phyloP scores from a whole-genome alignment of 1,140 invertebrate genomes.

The Ceratitis capitata region DNA sequence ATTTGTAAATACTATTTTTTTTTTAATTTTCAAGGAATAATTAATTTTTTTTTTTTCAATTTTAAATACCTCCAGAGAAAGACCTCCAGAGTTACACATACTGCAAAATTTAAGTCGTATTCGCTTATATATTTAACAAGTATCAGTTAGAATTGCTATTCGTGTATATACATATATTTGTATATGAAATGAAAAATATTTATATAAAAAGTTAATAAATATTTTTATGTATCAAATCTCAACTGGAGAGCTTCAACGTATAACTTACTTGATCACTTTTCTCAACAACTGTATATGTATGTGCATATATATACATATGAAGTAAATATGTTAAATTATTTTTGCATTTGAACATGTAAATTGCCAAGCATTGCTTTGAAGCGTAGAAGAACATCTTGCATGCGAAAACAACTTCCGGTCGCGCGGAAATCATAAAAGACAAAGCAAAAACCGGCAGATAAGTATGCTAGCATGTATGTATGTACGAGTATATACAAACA shows the following conservation, averaged over 20 bases:
- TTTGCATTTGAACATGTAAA: neutral
- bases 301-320: neutral
- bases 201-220: too few relatives aligned
- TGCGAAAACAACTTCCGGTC: neutral
- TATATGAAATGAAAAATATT: too few relatives aligned
- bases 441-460: neutral
- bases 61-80: too few relatives aligned
- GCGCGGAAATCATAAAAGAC: conserved; percentile 16
- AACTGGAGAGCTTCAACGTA: neutral
- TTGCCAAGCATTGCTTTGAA: neutral
- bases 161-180: too few relatives aligned
- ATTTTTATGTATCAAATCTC: too few relatives aligned
- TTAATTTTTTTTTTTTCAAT: too few relatives aligned
- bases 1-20: too few relatives aligned
- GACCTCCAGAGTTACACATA: neutral
- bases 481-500: neutral
- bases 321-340: too few relatives aligned
- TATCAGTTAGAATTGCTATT: neutral
- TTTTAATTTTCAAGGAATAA: too few relatives aligned
- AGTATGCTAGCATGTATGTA: neutral
- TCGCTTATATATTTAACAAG: neutral
- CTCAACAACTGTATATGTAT: neutral
- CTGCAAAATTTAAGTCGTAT: neutral
- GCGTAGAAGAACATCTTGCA: neutral
- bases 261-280: neutral